phyloP scores from a whole-genome alignment of 2,113 vertebrate genomes.

The Pteropus alecto region DNA sequence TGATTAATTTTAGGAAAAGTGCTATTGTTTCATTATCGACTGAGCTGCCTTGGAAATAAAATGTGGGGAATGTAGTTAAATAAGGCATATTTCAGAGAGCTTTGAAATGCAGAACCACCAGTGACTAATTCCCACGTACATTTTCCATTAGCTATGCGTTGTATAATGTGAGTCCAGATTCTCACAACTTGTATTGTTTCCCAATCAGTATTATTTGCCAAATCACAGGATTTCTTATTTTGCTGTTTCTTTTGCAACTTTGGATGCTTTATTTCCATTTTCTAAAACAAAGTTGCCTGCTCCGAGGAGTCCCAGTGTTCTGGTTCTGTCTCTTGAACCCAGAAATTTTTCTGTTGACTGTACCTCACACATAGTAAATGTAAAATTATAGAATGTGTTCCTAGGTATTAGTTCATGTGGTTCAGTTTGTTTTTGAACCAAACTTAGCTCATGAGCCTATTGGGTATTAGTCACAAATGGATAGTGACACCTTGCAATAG shows the following conservation, averaged over 20 bases:
- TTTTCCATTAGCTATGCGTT: not conserved
- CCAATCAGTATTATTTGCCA: not conserved
- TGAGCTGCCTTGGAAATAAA: conserved; percentile 1
- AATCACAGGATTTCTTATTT: conserved; percentile 12
- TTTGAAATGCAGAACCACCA: not conserved
- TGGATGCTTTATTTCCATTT: not conserved
- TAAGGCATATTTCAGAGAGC: not conserved
- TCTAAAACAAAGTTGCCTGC: not conserved
- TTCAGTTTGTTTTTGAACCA: not conserved
- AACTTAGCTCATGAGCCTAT: not conserved
- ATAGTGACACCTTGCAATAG: not conserved
- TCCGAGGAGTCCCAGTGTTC: not conserved
- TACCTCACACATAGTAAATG: not conserved
- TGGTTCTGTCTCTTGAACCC: not conserved
- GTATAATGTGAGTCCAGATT: not conserved
- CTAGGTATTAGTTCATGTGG: not conserved
- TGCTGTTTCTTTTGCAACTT: not conserved
- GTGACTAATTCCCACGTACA: not conserved
- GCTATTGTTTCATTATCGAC: not conserved
- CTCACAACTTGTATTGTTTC: not conserved
- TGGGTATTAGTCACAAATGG: conserved; percentile 23
- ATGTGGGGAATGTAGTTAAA: not conserved
- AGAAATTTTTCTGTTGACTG: not conserved
- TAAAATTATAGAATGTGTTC: not conserved
- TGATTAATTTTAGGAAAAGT: conserved; percentile 16